Base-by-base conservation (phyloP, 2,113 vertebrate genomes). In the Rhinogobius similis region DNA sequence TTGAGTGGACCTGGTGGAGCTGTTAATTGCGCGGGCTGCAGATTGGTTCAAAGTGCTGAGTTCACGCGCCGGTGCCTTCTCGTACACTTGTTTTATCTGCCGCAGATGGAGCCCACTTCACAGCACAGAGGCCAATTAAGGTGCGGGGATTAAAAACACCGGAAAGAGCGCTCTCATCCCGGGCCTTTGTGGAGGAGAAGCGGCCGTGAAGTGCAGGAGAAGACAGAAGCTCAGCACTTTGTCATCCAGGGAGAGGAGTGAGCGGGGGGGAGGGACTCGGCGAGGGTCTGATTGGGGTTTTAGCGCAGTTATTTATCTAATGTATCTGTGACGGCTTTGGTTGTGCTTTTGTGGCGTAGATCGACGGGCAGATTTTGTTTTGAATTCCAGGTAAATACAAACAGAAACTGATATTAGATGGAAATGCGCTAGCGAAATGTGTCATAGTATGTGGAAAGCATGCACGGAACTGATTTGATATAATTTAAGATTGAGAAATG, bases 71-170 rank as follows among this genome's bases (percentile, higher is more conserved):
- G 32, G 79, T 76, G 70, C 77, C 85, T 79, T 86, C 74, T 74
- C 83, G 83, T 78, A 83, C 88, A 77, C 83, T 79, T 80, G 81
- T 82, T 88, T 90, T 87, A 89, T 89, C 82, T 90, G 79, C 79
- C 70, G 72, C 77, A 82, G 75, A 84, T 85, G 86, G 83, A 86
- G 87, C 78, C 85, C 79, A 85, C 82, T 88, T 88, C 86, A 86
- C 77, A 81, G 87, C 70, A 85, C 84, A 86, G 81, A 85, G 91
- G 89, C 91, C 92, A 93, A 92, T 92, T 93, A 92, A 87, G 85
- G 87, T 78, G 73, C 84, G 84, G 69, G 86, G 91, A 91, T 92
- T 90, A 91, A 91, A 90, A 89, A 87, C 81, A 88, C 82, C 73
- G 46, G 74, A 53, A 75, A 78, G 75, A 76, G 63, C 48, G 64